phyloP scores from a whole-genome alignment of 2,888 invertebrate species.

The Sepiola atlantica region DNA sequence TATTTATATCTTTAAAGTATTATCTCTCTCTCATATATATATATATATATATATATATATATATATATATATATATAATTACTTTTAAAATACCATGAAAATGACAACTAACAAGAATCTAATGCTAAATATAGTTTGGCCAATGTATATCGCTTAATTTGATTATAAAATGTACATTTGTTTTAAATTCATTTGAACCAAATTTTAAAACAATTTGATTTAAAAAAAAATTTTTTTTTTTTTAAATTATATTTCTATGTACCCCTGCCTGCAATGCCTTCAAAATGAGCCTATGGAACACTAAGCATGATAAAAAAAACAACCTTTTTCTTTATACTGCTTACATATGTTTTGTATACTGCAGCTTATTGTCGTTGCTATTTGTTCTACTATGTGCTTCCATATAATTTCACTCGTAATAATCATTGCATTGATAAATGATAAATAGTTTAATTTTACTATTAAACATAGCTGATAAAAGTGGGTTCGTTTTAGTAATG shows the following conservation, averaged over 20 bases:
- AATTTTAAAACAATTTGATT: not conserved
- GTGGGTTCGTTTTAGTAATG: no score
- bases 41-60: no score
- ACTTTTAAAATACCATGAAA: no score
- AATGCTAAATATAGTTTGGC: not conserved
- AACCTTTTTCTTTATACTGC: not conserved
- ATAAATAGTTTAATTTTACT: no score
- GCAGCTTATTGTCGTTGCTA: slow-evolving; percentile 32
- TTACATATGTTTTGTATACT: not conserved
- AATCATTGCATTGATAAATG: not conserved
- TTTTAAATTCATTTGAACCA: not conserved
- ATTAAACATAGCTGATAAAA: no score
- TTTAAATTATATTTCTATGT: not conserved
- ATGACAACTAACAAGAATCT: no score
- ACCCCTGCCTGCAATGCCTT: not conserved
- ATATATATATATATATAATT: no score
- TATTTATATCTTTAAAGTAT: no score
- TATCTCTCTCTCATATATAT: no score
- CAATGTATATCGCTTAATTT: not conserved
- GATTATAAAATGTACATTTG: not conserved
- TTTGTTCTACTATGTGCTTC: not conserved
- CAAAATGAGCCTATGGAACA: not conserved
- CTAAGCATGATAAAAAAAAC: not conserved
- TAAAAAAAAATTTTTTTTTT: no score
- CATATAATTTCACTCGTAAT: not conserved